Percentiles rank a stretch among this genome's conserved stretches.
phyloP scores from a whole-genome alignment of 1,140 invertebrate genomes.

The Cotesia typhae region DNA sequence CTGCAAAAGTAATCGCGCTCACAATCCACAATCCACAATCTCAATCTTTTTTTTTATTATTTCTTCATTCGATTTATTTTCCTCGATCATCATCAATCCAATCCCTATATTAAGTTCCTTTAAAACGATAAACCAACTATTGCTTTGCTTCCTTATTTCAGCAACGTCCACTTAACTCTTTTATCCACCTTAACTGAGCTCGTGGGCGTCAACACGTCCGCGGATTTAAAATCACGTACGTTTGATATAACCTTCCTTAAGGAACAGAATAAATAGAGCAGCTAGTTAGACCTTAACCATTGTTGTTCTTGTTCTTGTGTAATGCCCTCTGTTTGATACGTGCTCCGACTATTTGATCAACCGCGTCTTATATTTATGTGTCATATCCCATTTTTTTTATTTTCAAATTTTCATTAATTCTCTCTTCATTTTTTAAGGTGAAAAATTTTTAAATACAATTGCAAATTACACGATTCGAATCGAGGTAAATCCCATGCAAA shows the following conservation, averaged over 20 bases:
- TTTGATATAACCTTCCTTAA: background rate
- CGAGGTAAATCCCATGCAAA: too few relatives aligned
- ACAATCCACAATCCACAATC: background rate
- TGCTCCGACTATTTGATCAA: slow-evolving; percentile 10
- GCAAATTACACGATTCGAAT: too few relatives aligned
- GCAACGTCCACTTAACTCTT: background rate
- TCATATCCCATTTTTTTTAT: background rate
- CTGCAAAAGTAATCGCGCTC: slow-evolving; percentile 18
- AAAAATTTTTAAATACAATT: background rate
- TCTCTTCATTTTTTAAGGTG: too few relatives aligned
- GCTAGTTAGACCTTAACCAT: background rate
- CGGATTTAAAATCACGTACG: slow-evolving; percentile 15
- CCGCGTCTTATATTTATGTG: too few relatives aligned
- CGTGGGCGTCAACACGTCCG: slow-evolving; percentile 3
- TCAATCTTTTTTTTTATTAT: background rate
- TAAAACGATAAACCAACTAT: background rate
- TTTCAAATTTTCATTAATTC: too few relatives aligned
- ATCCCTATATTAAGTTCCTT: background rate
- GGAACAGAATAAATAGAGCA: background rate
- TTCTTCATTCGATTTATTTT: slow-evolving; percentile 13
- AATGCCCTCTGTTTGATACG: slow-evolving; percentile 9
- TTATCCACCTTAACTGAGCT: background rate
- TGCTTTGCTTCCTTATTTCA: background rate
- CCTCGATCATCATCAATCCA: background rate
- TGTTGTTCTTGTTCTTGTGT: slow-evolving; percentile 26